phyloP scores from a whole-genome alignment of 2,113 vertebrate species.

The Cavia aperea region DNA sequence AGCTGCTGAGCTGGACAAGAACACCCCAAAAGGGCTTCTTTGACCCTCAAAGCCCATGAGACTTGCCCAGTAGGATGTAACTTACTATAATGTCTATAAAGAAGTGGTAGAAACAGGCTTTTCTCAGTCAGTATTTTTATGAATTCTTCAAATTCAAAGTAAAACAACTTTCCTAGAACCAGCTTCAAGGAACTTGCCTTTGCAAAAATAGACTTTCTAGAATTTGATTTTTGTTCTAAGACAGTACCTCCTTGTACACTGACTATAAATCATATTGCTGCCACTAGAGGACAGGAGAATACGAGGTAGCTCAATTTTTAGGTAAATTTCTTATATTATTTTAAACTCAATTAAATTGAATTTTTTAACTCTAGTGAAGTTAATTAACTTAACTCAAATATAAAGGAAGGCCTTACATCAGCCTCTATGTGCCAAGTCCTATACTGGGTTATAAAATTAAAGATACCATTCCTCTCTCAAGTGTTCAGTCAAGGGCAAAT shows the following conservation, averaged over 20 bases:
- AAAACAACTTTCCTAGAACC: not conserved
- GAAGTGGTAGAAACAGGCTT: not conserved
- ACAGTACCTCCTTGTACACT: not conserved
- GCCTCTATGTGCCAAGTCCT: not conserved
- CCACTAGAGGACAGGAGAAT: not conserved
- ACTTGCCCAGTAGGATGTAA: not conserved
- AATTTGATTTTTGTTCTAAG: not conserved
- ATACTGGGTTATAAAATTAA: not conserved
- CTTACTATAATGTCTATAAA: not conserved
- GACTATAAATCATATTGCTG: not conserved
- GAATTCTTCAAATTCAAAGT: not conserved
- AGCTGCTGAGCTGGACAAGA: accelerated
- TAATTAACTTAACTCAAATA: not conserved
- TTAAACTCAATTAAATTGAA: not conserved
- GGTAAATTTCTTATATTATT: not conserved
- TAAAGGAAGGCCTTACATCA: not conserved
- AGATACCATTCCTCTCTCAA: not conserved
- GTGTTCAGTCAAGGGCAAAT: not conserved
- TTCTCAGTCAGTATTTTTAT: not conserved
- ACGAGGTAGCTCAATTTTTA: not conserved
- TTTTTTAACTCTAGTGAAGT: not conserved
- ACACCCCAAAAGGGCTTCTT: not conserved
- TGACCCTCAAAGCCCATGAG: not conserved
- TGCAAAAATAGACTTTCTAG: not conserved
- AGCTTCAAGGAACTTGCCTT: not conserved